A percentile compares a stretch with the other conserved stretches of the same genome.
phyloP scores from a whole-genome alignment of 2,797 vertebrate species.

The Muscicapa striata region DNA sequence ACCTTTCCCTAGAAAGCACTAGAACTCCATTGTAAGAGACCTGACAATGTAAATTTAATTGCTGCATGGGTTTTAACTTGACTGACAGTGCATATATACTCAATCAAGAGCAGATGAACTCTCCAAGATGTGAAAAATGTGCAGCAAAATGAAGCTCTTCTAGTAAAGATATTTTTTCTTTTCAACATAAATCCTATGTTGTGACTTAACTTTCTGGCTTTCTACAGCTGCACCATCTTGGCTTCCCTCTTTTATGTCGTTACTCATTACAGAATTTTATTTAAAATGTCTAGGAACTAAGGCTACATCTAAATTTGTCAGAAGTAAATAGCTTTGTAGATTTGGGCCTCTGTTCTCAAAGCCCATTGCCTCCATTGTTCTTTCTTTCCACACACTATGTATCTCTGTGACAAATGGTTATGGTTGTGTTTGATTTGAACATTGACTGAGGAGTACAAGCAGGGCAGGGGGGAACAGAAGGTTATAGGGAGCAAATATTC shows the following conservation, averaged over 20 bases:
- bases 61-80: not conserved
- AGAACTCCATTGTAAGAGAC: not conserved
- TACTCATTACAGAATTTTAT: not conserved
- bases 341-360: not conserved
- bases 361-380: not conserved
- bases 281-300: not conserved
- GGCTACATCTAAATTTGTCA: not conserved
- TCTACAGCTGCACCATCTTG: not conserved
- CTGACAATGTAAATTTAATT: not conserved
- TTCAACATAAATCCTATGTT: not conserved
- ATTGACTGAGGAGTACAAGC: not conserved
- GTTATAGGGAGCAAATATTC: constrained; percentile 45
- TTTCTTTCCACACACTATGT: constrained; percentile 12
- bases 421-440: constrained; percentile 37
- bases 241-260: not conserved
- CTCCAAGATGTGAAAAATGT: not conserved
- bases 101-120: not conserved
- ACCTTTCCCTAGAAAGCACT: not conserved
- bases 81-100: rapidly evolving
- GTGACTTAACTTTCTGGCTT: not conserved
- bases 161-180: not conserved
- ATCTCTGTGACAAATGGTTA: constrained; percentile 25
- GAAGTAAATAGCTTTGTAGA: constrained; percentile 20
- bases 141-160: not conserved
- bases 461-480: not conserved